These are phyloP conservation scores for Thecophora atra DNA, from an alignment of 2,888 invertebrate genomes.

Conservation along the genomic window DNA sequence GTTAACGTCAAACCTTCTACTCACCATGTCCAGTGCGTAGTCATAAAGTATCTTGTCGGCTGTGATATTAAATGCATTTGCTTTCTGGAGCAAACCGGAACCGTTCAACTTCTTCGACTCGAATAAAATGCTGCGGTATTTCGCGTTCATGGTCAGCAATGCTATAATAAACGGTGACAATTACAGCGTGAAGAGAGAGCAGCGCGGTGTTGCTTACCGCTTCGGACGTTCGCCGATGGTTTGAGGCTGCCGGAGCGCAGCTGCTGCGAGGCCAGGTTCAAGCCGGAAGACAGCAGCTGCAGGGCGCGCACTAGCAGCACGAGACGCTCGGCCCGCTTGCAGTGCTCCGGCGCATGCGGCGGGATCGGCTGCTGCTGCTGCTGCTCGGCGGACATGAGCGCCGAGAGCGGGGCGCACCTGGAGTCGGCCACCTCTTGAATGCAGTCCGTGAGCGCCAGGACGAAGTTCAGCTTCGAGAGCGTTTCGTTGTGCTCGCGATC, in stretches of 20 bases:
- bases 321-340: constrained; percentile 64
- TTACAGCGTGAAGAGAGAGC: no score
- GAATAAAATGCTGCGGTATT: constrained; percentile 87
- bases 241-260: constrained; percentile 84
- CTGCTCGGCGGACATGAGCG: constrained; percentile 67
- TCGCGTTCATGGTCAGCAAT: constrained; percentile 87
- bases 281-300: constrained; percentile 93
- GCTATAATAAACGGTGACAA: constrained; percentile 67
- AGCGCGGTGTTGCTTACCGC: constrained; percentile 75
- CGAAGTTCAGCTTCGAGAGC: constrained; percentile 96
- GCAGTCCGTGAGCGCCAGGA: constrained; percentile 93
- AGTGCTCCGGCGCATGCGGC: constrained; percentile 66
- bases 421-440: constrained; percentile 88
- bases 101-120: constrained; percentile 90
- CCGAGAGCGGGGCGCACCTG: constrained; percentile 80
- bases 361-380: constrained; percentile 61
- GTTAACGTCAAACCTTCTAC: constrained; percentile 46
- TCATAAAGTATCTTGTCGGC: constrained; percentile 97
- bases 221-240: constrained; percentile 90
- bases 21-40: constrained; percentile 96
- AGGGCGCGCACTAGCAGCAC: constrained; percentile 74
- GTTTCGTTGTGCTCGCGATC: constrained; percentile 97
- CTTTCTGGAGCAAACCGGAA: constrained; percentile 75
- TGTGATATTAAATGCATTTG: constrained; percentile 78
- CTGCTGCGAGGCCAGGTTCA: constrained; percentile 88